Evolutionary conservation across 2,113 vertebrate species (phyloP), one percentile per base, ranked within the genome.

Genomic region (Muntiacus muntjak): DNA sequence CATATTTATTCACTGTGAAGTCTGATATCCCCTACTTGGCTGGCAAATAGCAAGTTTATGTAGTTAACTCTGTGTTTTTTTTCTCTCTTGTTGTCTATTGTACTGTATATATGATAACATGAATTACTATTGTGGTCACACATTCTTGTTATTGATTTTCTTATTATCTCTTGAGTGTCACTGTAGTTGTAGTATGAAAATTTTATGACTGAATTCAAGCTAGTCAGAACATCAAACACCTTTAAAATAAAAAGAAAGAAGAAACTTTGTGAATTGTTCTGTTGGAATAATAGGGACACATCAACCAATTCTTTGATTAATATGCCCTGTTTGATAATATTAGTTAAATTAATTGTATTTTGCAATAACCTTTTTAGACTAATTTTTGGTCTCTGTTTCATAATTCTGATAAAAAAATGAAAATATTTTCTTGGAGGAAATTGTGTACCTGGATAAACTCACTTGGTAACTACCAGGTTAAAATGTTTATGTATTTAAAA

Each of bases 401-500:
- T 95, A 95, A 58, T 84, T 96, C 83, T 96, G 36, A 90, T 97
- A 45, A 78, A 93, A 84, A 91, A 83, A 64, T 62, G 13, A 26
- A 78, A 64, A 52, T 6, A 16, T 78, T 55, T 95, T 91, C 17
- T 94, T 94, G 43, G 50, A 91, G n/a, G 11, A 97, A 93, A 84
- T 76, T 78, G 25, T 40, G 7, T 90, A 78, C 50, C 78, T 93
- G 91, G 74, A 90, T 76, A 78, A 97, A 91, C n/a, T 89, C 40
- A 82, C 28, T 82, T 76, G 13, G 3, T 78, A 84, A 78, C 52
- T 79, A 45, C 30, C 57, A 79, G 87, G 81, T 78, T 60, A 85
- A 89, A 89, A 58, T 91, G 43, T 91, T 87, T 79, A 13, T 52
- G 25, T 95, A 21, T 88, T 94, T 87, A 82, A 92, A 96, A 54